These are phyloP conservation scores for Ornithorhynchus anatinus DNA, from an alignment of 2,113 vertebrate genomes.

Conservation along the genomic window DNA sequence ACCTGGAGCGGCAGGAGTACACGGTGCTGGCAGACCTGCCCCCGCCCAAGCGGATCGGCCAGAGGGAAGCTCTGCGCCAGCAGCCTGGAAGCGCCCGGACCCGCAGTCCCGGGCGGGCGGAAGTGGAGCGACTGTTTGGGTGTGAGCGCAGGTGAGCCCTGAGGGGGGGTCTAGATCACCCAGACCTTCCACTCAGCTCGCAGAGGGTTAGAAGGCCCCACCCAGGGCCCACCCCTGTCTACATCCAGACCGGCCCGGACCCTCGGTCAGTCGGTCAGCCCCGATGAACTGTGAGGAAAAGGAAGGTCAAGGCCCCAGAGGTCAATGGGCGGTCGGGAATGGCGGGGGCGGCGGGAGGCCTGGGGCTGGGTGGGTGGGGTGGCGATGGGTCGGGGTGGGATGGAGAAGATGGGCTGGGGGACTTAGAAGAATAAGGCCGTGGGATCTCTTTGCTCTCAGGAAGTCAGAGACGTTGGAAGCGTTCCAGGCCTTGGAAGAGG, in stretches of 20 bases:
- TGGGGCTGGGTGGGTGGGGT: neutral
- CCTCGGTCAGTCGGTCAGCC: too few species aligned
- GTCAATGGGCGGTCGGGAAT: neutral
- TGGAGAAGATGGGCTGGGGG: neutral
- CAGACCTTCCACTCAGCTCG: too few species aligned
- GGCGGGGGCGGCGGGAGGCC: neutral
- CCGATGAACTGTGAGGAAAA: neutral
- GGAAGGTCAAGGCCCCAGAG: neutral
- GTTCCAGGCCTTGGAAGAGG: constrained; percentile 73
- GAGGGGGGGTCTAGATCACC: accelerated
- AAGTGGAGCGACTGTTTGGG: constrained; percentile 93
- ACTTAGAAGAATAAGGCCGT: constrained; percentile 33
- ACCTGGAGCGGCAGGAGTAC: constrained; percentile 83
- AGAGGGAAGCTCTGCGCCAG: constrained; percentile 58
- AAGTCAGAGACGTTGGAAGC: constrained; percentile 73
- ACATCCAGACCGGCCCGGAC: too few species aligned
- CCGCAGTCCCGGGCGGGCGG: constrained; percentile 76
- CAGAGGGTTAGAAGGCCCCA: too few species aligned
- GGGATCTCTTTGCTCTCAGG: constrained; percentile 59
- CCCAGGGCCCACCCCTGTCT: too few species aligned
- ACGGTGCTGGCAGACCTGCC: constrained; percentile 86
- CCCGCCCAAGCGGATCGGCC: constrained; percentile 77
- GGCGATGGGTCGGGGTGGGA: neutral
- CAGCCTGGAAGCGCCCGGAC: constrained; percentile 50
- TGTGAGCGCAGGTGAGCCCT: constrained; percentile 74